Evolutionary conservation across 2,797 vertebrate species (phyloP).

Genomic region (Nothura maculosa): DNA sequence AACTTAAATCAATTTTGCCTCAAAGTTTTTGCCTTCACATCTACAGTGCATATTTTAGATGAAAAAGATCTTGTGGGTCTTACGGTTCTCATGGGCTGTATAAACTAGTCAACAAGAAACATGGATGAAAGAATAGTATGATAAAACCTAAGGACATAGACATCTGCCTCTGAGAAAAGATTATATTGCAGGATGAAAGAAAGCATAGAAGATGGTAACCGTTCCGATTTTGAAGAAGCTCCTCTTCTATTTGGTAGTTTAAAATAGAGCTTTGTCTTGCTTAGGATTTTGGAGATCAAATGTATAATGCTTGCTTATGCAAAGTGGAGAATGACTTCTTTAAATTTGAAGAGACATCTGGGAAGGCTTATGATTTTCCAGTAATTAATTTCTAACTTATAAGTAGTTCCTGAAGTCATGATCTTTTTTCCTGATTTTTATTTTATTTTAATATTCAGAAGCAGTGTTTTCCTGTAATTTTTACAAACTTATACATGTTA

Average conservation of each 20-base stretch:
- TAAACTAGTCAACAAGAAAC: neutral
- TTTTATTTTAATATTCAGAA: neutral
- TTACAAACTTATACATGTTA: neutral
- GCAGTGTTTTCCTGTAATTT: neutral
- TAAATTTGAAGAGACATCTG: neutral
- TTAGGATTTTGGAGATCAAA: neutral
- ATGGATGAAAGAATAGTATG: neutral
- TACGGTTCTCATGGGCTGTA: neutral
- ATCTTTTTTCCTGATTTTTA: neutral
- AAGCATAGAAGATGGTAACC: neutral
- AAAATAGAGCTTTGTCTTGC: neutral
- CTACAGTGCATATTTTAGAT: neutral
- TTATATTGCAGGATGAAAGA: neutral
- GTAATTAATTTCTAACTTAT: neutral
- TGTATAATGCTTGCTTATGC: neutral
- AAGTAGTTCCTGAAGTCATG: neutral
- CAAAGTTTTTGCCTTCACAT: neutral
- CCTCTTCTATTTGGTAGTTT: neutral
- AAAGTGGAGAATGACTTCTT: neutral
- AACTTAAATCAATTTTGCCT: neutral
- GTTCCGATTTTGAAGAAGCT: neutral
- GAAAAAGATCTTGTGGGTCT: neutral
- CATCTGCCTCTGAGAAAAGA: neutral
- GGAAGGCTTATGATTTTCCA: neutral
- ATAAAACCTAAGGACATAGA: neutral